These are phyloP conservation scores for Coracias cyanogaster DNA, from an alignment of 2,797 vertebrate genomes.

Conservation along the genomic window DNA sequence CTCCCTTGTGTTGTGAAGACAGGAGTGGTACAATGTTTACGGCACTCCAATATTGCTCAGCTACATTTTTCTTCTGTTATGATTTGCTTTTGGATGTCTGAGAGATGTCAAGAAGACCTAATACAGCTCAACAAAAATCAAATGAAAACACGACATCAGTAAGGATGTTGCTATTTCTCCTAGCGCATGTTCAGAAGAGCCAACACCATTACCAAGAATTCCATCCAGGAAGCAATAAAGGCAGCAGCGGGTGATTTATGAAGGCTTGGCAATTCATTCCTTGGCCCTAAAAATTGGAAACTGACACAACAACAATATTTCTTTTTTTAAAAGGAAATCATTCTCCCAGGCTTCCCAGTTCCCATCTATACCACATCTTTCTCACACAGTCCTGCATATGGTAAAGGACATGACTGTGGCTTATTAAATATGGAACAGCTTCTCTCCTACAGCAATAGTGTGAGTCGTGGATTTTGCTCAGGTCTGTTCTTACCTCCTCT, in stretches of 20 bases:
- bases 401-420: background rate
- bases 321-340: background rate
- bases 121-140: background rate
- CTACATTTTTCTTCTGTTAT: background rate
- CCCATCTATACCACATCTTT: conserved; percentile 22
- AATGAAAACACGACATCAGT: conserved; percentile 4
- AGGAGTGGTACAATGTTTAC: background rate
- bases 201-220: conserved; percentile 35
- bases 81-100: background rate
- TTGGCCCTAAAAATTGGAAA: conserved; percentile 38
- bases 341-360: conserved; percentile 26
- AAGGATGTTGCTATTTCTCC: conserved; percentile 19
- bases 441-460: background rate
- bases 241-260: conserved; percentile 37
- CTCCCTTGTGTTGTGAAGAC: background rate
- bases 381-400: background rate
- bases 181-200: background rate
- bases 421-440: conserved; percentile 3
- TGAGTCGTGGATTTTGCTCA: background rate
- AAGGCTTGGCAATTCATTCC: conserved; percentile 15
- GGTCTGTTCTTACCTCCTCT: background rate
- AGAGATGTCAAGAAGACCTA: background rate
- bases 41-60: background rate
- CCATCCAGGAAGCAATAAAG: conserved; percentile 57
- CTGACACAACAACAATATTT: conserved; percentile 51